These are phyloP conservation scores for Romanogobio albipinnatus DNA, from an alignment of 2,113 vertebrate species.

Conservation along the genomic window DNA sequence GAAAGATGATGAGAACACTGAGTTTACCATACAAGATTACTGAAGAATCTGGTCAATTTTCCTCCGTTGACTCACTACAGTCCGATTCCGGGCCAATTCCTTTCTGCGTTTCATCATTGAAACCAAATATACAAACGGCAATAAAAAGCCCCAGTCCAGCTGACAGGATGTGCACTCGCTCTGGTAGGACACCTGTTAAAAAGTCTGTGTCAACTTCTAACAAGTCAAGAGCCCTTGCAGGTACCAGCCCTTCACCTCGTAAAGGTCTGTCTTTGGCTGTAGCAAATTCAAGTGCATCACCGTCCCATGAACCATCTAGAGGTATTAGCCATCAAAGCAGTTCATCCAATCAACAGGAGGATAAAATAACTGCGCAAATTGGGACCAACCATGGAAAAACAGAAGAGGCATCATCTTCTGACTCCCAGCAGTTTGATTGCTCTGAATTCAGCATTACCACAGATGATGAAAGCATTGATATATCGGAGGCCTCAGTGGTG, in stretches of 20 bases:
- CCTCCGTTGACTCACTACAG: neutral
- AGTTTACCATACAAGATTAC: slow-evolving; percentile 27
- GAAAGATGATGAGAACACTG: slow-evolving; percentile 38
- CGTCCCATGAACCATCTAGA: neutral
- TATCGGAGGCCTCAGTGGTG: slow-evolving; percentile 40
- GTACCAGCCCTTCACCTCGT: neutral
- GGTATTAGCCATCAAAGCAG: neutral
- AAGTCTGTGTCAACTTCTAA: neutral
- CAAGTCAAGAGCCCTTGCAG: neutral
- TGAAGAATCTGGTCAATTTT: neutral
- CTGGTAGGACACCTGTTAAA: slow-evolving; percentile 65
- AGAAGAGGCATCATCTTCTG: slow-evolving; percentile 58
- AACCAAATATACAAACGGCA: slow-evolving; percentile 44
- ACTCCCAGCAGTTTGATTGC: slow-evolving; percentile 58
- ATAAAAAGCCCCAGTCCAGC: slow-evolving; percentile 53
- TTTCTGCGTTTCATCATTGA: slow-evolving; percentile 33
- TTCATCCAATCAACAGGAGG: slow-evolving; percentile 1
- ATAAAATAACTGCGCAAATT: neutral
- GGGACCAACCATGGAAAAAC: slow-evolving; percentile 36
- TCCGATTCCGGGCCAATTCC: neutral
- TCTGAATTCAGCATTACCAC: slow-evolving; percentile 63
- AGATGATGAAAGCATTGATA: slow-evolving; percentile 63
- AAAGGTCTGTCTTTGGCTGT: neutral
- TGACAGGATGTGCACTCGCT: slow-evolving; percentile 64
- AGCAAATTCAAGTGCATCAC: neutral